These are phyloP conservation scores for Petrolisthes cinctipes DNA, from an alignment of 2,888 invertebrate species.

Conservation along the genomic window DNA sequence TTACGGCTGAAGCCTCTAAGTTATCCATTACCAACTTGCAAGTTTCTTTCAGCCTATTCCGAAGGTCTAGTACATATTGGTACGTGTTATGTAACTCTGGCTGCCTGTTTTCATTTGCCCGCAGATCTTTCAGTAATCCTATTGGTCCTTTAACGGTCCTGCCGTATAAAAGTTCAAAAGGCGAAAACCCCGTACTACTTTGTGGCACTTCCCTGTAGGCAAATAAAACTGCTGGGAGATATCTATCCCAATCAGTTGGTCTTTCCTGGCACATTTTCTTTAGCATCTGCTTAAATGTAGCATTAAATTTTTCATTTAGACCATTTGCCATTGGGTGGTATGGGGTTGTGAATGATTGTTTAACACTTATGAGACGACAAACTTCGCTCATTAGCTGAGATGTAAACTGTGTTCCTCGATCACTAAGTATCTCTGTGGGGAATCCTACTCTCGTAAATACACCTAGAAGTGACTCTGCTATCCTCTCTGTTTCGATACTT, in stretches of 20 bases:
- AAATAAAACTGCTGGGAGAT: conserved; percentile 8
- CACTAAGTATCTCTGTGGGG: background rate
- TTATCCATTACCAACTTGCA: conserved; percentile 1
- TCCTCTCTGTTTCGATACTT: background rate
- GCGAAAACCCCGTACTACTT: conserved; percentile 20
- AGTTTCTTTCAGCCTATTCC: conserved; percentile 15
- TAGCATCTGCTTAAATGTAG: background rate
- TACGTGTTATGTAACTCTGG: conserved; percentile 8
- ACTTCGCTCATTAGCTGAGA: background rate
- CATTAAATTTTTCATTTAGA: background rate
- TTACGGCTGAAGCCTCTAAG: background rate
- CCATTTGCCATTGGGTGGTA: conserved; percentile 1
- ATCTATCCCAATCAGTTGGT: conserved; percentile 17
- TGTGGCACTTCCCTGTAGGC: conserved; percentile 27
- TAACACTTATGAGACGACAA: background rate
- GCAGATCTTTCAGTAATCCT: background rate
- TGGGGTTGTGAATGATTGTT: background rate
- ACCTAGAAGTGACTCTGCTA: background rate
- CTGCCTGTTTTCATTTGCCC: background rate
- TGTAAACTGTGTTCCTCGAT: conserved; percentile 11
- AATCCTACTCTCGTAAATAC: background rate
- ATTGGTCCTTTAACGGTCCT: conserved; percentile 11
- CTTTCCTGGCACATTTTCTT: background rate
- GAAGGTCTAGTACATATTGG: conserved; percentile 26
- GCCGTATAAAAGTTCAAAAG: conserved; percentile 36